A percentile compares a stretch with the other conserved stretches of the same genome.
These are phyloP conservation scores for Pollenia labialis DNA, from an alignment of 2,888 invertebrate species.

Conservation along the genomic window DNA sequence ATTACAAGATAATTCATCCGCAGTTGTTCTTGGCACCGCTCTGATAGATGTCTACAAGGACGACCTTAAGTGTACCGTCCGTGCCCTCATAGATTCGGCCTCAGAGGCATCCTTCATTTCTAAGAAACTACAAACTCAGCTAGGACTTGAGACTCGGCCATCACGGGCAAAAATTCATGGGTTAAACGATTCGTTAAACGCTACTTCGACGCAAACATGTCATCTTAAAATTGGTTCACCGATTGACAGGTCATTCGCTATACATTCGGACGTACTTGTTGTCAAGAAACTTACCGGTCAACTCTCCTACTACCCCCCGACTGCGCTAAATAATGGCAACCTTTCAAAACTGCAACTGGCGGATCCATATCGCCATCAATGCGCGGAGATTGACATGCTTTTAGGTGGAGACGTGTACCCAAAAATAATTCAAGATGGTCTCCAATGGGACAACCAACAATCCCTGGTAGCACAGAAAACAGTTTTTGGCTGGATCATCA, in stretches of 20 bases:
- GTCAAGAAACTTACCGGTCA: slow-evolving; percentile 7
- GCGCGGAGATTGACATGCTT: background rate
- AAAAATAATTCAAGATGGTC: background rate
- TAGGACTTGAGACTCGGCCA: no score
- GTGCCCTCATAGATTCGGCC: background rate
- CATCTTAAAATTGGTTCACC: background rate
- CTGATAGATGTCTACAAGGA: no score
- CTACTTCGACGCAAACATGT: background rate
- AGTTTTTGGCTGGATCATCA: slow-evolving; percentile 34
- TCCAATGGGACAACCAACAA: background rate
- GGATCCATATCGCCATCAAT: background rate
- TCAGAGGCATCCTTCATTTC: no score
- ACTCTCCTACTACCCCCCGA: background rate
- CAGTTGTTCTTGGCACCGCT: no score
- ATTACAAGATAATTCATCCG: no score
- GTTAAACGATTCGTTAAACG: no score
- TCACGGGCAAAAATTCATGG: no score
- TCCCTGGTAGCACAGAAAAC: slow-evolving; percentile 27
- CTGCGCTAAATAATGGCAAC: background rate
- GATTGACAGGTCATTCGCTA: background rate
- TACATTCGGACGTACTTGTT: background rate
- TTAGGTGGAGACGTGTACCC: no score
- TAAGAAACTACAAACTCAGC: no score
- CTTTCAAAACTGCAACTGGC: background rate
- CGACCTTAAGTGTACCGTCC: no score